These are phyloP conservation scores for Hylaeus volcanicus DNA, from an alignment of 1,140 invertebrate species.

Conservation along the genomic window DNA sequence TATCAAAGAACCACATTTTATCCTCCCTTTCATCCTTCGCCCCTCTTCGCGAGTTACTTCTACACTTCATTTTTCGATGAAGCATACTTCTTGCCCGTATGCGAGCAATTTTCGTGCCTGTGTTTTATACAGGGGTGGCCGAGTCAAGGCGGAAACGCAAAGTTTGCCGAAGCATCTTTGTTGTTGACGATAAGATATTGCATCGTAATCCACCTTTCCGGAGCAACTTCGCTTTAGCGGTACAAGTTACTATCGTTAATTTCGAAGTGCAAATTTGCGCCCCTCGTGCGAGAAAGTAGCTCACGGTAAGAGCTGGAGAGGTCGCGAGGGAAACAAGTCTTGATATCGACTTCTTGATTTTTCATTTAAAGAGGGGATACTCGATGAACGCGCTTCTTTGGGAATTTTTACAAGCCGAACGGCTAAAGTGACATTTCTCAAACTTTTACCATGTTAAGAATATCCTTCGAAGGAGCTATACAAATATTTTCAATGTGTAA, in stretches of 20 bases:
- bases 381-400: no score
- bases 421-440: no score
- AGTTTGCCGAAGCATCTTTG: neutral
- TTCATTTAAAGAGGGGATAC: neutral
- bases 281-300: neutral
- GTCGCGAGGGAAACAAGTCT: neutral
- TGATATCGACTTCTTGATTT: neutral
- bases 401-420: no score
- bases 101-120: neutral
- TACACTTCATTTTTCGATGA: neutral
- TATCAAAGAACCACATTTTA: neutral
- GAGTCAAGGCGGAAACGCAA: neutral
- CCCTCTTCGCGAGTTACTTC: neutral
- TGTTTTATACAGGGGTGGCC: neutral
- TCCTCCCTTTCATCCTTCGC: neutral
- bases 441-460: no score
- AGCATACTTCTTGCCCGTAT: neutral
- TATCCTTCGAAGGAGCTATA: no score
- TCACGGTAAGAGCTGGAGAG: neutral
- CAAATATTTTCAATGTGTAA: no score
- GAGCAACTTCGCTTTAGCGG: neutral
- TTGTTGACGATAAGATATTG: neutral
- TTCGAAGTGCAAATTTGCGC: neutral
- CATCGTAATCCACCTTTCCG: neutral
- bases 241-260: neutral